A percentile compares a stretch with the other conserved stretches of the same genome.
Evolutionary conservation across 1,140 invertebrate species (phyloP).

Genomic region (Macrobrachium nipponense): DNA sequence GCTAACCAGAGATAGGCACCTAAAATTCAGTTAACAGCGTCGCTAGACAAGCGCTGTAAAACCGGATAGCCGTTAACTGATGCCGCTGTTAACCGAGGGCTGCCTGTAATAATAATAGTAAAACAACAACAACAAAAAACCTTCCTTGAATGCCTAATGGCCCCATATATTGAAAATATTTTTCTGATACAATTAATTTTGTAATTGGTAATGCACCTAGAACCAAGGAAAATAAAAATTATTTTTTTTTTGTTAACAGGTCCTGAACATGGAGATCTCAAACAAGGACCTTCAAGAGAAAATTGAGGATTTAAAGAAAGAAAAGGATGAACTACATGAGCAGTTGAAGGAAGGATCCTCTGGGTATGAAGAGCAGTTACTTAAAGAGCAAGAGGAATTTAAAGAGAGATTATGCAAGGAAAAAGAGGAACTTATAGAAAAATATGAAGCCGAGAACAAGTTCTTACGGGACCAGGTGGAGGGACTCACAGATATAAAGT

Average conservation of each 20-base stretch:
- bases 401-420: conserved; percentile 8
- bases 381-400: conserved; percentile 37
- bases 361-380: conserved; percentile 8
- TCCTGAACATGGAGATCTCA: conserved; percentile 55
- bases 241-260: not conserved
- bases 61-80: too few relatives aligned
- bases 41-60: too few relatives aligned
- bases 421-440: conserved; percentile 22
- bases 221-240: too few relatives aligned
- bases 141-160: too few relatives aligned
- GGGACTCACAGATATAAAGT: conserved; percentile 18
- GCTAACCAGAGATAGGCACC: too few relatives aligned
- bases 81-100: too few relatives aligned
- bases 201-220: not conserved
- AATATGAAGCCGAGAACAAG: too few relatives aligned
- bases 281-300: conserved; percentile 46
- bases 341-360: conserved; percentile 43
- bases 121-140: too few relatives aligned
- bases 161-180: too few relatives aligned
- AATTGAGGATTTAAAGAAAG: conserved; percentile 28
- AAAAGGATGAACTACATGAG: conserved; percentile 25
- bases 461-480: not conserved
- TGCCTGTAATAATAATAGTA: too few relatives aligned
- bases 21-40: too few relatives aligned
- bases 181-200: not conserved